Percentiles rank a stretch among this genome's conserved stretches.
phyloP scores from a whole-genome alignment of 2,888 invertebrate genomes.

The Chesias legatella region DNA sequence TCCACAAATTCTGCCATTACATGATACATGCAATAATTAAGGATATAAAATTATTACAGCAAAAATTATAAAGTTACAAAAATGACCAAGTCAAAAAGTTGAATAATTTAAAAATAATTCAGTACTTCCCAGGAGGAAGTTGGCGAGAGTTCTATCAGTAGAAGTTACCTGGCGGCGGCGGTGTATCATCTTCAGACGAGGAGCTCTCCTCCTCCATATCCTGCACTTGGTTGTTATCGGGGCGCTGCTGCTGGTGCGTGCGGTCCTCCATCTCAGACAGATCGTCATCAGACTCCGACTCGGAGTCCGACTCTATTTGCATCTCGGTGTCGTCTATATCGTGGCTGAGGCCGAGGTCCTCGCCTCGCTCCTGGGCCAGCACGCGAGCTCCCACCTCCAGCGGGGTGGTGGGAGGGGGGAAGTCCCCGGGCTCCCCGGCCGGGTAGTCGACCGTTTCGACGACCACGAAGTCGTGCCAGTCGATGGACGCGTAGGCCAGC shows the following conservation, averaged over 20 bases:
- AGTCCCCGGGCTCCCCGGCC: conserved; percentile 96
- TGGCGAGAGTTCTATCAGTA: no score
- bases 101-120: no score
- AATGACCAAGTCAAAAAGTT: no score
- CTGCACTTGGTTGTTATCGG: conserved; percentile 83
- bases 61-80: no score
- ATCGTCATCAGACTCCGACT: conserved; percentile 69
- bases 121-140: no score
- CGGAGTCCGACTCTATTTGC: conserved; percentile 93
- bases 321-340: conserved; percentile 91
- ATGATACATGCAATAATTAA: no score
- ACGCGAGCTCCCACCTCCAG: conserved; percentile 98
- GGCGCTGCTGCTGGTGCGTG: conserved; percentile 63
- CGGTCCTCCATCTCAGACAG: conserved; percentile 85
- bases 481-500: conserved; percentile 97
- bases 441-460: conserved; percentile 99
- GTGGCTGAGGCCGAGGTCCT: conserved; percentile 77
- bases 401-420: conserved; percentile 98
- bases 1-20: no score
- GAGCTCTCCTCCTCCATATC: conserved; percentile 96
- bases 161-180: conserved; percentile 37
- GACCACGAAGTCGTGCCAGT: conserved; percentile 99
- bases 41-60: no score
- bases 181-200: conserved; percentile 70
- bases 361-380: conserved; percentile 88